Evolutionary conservation across 2,113 vertebrate species (phyloP).

Genomic region (Procavia capensis): DNA sequence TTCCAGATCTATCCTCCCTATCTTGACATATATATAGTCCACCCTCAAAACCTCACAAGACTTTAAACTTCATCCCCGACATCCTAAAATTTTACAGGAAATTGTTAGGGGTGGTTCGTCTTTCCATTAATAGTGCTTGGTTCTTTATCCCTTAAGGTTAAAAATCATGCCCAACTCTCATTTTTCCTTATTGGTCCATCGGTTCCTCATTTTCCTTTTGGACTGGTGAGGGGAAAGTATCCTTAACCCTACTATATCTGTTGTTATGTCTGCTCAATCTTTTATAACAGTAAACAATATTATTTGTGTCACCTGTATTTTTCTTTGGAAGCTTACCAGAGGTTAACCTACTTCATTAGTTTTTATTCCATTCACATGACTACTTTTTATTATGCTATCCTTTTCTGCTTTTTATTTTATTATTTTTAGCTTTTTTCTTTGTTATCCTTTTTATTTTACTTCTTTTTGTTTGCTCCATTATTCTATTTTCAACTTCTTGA

Average conservation of each 20-base stretch:
- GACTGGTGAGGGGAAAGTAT: neutral
- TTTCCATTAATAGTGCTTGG: neutral
- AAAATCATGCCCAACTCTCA: neutral
- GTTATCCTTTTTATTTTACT: neutral
- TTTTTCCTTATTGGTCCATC: neutral
- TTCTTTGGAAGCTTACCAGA: neutral
- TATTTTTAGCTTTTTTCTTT: slow-evolving; percentile 50
- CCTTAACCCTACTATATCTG: neutral
- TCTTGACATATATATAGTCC: neutral
- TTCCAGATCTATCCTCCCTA: neutral
- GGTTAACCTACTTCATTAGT: neutral
- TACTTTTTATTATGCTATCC: slow-evolving; percentile 35
- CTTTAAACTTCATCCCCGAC: neutral
- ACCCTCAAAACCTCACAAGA: neutral
- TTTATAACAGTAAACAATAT: neutral
- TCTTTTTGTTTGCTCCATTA: slow-evolving; percentile 9
- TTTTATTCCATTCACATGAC: neutral
- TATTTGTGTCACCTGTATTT: neutral
- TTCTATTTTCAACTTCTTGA: slow-evolving; percentile 48
- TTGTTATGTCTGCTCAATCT: neutral
- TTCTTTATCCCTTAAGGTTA: neutral
- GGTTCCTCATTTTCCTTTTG: neutral
- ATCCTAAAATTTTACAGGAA: neutral
- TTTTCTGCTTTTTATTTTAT: slow-evolving; percentile 44
- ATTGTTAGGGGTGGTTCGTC: neutral